Evolutionary conservation across 2,113 vertebrate genomes (phyloP).

Genomic region (Malaclemys terrapin): DNA sequence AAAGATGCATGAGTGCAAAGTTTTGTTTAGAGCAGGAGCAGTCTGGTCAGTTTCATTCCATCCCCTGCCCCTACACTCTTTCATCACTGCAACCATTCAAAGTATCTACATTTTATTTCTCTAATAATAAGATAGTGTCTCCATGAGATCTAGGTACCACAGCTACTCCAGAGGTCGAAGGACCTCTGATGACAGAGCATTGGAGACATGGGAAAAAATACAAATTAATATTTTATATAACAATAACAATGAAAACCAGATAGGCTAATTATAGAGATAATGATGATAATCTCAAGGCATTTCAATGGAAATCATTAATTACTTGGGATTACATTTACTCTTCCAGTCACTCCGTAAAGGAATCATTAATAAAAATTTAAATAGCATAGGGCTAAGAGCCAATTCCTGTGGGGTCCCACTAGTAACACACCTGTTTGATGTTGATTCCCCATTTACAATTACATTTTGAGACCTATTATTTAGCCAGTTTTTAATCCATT

Average conservation of each 20-base stretch:
- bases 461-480: not conserved
- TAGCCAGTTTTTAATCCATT: not conserved
- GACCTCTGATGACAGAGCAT: not conserved
- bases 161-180: not conserved
- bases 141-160: not conserved
- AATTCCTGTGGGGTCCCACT: not conserved
- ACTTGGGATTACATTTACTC: constrained; percentile 68
- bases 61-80: not conserved
- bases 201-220: constrained; percentile 64
- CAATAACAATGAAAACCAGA: constrained; percentile 65
- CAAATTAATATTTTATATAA: constrained; percentile 77
- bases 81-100: not conserved
- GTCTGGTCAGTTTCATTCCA: not conserved
- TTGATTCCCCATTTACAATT: not conserved
- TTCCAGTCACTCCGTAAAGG: constrained; percentile 22
- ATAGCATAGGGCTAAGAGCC: not conserved
- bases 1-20: fast-evolving
- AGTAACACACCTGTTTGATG: not conserved
- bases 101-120: not conserved
- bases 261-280: constrained; percentile 70
- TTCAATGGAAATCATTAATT: constrained; percentile 69
- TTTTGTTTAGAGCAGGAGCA: not conserved
- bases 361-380: not conserved
- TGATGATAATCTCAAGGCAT: constrained; percentile 55
- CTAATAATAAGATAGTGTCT: not conserved